Evolutionary conservation across 2,888 invertebrate species (phyloP).

Genomic region (Pollenia angustigena): DNA sequence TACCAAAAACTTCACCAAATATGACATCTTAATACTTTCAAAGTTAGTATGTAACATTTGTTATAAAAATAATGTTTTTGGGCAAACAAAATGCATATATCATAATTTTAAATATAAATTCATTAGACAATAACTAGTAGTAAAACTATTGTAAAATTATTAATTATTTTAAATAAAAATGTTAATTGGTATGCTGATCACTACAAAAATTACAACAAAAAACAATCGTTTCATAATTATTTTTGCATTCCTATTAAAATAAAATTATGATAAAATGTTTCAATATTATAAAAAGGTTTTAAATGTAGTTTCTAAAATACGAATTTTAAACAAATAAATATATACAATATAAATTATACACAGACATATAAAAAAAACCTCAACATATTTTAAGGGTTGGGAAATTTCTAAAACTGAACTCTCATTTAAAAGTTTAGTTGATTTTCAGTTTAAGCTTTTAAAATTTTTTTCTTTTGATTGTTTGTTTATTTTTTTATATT

Average conservation of each 20-base stretch:
- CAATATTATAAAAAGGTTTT: constrained; percentile 7
- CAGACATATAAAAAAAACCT: not conserved
- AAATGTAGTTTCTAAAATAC: constrained; percentile 5
- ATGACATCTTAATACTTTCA: too few species aligned
- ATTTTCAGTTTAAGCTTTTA: not conserved
- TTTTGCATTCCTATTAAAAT: not conserved
- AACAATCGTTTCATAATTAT: constrained; percentile 4
- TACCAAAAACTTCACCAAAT: too few species aligned
- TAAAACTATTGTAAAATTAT: constrained; percentile 60
- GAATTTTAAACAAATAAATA: constrained; percentile 24
- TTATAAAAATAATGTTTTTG: not conserved
- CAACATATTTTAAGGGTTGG: constrained; percentile 4
- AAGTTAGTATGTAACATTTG: not conserved
- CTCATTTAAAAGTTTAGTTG: too few species aligned
- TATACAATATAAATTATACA: constrained; percentile 15
- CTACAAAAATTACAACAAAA: constrained; percentile 25
- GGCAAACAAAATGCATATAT: not conserved
- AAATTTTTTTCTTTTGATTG: not conserved
- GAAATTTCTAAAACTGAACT: not conserved
- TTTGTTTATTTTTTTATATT: too few species aligned
- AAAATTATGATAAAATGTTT: constrained; percentile 1
- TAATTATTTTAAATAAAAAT: constrained; percentile 31
- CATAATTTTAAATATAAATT: constrained; percentile 44
- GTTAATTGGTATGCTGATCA: constrained; percentile 68
- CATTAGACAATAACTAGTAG: constrained; percentile 71